Evolutionary conservation across 2,113 vertebrate species (phyloP), one percentile per base, ranked within the genome.

Genomic region (Atractosteus spatula): DNA sequence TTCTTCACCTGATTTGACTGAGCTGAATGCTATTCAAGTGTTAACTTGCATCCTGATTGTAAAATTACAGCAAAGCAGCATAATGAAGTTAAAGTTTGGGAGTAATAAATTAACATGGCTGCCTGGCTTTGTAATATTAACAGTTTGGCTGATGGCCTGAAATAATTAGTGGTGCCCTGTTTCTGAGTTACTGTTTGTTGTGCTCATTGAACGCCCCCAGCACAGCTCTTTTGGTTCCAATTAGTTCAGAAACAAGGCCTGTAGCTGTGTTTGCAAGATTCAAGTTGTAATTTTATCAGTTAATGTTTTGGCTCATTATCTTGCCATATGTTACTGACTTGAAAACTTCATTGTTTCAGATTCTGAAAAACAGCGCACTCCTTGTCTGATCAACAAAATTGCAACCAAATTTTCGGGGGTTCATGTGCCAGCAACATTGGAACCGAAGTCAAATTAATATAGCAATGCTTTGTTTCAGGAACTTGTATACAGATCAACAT

Each of bases 141-240:
- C 55, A 63, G 67, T 83, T 80, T 88, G 82, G 85, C 80, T 29
- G 76, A 66, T 59, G 64, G 83, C 81, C 80, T 84, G 72, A 76
- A 80, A 84, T 85, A 84, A 90, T 89, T 88, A 87, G 82, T 77
- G 75, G 79, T 77, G 82, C 78, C 74, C 77, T 83, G 80, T 80
- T 83, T 85, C 81, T 84, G 80, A 85, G 78, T 82, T 76, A 79
- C 78, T 84, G 78, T 86, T 86, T 83, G 70, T 79, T 77, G 75
- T 79, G 78, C 76, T 82, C 77, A 43, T 75, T 81, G 74, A 81
- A 84, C 79, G 83, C 82, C 74, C 74, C 80, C 80, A 82, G 79
- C 78, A 59, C 77, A 74, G 83, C 82, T 80, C 78, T 84, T 79
- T 76, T 77, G 77, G 77, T 83, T 83, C 86, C 84, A 87, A 87